A percentile compares a stretch with the other conserved stretches of the same genome.
Evolutionary conservation across 2,797 vertebrate genomes (phyloP).

Genomic region (Pseudomugil tenellus): DNA sequence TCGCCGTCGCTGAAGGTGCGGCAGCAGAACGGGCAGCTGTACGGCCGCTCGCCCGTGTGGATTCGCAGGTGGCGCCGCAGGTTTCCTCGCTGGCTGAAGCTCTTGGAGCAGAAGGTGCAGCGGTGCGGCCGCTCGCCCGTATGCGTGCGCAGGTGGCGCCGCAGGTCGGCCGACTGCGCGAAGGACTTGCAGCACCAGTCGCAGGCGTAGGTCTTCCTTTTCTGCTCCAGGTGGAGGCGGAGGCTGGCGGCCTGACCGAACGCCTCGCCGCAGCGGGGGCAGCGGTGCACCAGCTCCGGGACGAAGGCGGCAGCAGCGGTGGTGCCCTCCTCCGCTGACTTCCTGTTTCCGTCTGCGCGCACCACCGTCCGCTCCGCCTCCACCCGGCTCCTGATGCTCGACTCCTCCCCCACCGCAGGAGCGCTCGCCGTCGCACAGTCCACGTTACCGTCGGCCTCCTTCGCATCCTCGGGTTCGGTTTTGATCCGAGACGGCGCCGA

Average conservation of each 20-base stretch:
- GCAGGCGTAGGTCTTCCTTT: slow-evolving; percentile 78
- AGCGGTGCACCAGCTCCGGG: slow-evolving; percentile 64
- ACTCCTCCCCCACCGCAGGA: not conserved
- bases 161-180: slow-evolving; percentile 82
- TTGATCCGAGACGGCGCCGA: slow-evolving; percentile 57
- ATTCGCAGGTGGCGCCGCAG: slow-evolving; percentile 81
- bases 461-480: slow-evolving; percentile 70
- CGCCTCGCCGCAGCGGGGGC: slow-evolving; percentile 77
- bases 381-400: not conserved
- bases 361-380: slow-evolving; percentile 8
- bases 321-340: fast-evolving
- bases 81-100: slow-evolving; percentile 84
- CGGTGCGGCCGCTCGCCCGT: slow-evolving; percentile 83
- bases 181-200: slow-evolving; percentile 84
- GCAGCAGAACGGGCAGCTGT: slow-evolving; percentile 77
- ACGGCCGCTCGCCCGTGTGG: slow-evolving; percentile 82
- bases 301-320: not conserved
- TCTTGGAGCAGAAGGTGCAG: slow-evolving; percentile 83
- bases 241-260: slow-evolving; percentile 71
- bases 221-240: slow-evolving; percentile 77
- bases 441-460: slow-evolving; percentile 22
- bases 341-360: not conserved
- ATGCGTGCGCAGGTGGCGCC: slow-evolving; percentile 83
- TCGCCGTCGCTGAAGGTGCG: slow-evolving; percentile 80
- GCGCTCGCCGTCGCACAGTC: slow-evolving; percentile 2